Evolutionary conservation across 2,113 vertebrate species (phyloP), one percentile per base, ranked within the genome.

Genomic region (Butorides virescens): DNA sequence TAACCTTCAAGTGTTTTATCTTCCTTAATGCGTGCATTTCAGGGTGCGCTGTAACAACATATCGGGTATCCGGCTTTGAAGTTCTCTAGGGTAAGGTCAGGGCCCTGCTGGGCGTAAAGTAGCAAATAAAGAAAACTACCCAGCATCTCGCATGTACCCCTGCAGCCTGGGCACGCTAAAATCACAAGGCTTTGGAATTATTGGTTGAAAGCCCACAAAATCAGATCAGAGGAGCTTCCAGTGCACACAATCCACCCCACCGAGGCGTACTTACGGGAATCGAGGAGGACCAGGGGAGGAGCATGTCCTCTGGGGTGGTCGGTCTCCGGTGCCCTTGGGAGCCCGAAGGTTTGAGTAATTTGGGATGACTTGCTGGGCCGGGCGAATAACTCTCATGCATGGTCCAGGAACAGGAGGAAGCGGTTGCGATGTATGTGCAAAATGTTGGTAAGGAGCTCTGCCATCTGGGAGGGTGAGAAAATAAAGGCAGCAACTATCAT

Each of bases 391-490:
- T 93, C 95, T 95, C 39, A 94, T 55, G 79, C 95, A 92, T 50
- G 92, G 95, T 72, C 87, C 92, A 34, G 93, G 96, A 74, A 91
- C 34, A 34, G 81, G 90, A 93, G 88, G 97, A 77, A 90, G 91
- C 3, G 59, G 90, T 56, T 97, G 91, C 1, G 83, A 95, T n/a
- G 49, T 32, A 8, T 90, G 92, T 63, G 79, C 87, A 74, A 92
- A 89, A n/a, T 86, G 95, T 9, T 84, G 97, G 80, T 91, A 77
- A 34, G 89, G 89, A 59, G 50, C 50, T 96, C 97, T 94, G 68
- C 86, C 93, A 91, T 94, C 98, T 98, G 93, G 39, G 72, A 95
- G 82, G 78, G 80, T 65, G 90, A 96, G 93, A 97, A 88, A 95
- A 96, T 34, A 93, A 94, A 82, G 80, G 91, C 77, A 94, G 53